These are phyloP conservation scores for Callimorpha dominula DNA, from an alignment of 2,888 invertebrate genomes.

Conservation along the genomic window DNA sequence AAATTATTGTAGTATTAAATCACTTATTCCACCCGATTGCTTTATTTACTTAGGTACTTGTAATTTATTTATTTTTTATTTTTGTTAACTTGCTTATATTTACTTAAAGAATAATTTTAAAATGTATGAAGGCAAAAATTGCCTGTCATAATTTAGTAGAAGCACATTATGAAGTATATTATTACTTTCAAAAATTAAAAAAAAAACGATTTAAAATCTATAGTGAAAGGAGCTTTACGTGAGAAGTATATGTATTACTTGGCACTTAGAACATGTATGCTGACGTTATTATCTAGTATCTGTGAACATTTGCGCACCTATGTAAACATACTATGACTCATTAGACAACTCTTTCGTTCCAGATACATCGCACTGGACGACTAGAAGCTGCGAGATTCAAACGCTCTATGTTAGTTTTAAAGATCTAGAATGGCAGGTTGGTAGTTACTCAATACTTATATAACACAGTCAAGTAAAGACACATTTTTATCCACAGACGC, in stretches of 20 bases:
- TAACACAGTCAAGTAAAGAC: slow-evolving; percentile 2
- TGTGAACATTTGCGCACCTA: slow-evolving; percentile 1
- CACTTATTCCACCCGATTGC: too few relatives aligned
- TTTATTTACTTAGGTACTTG: too few relatives aligned
- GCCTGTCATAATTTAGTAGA: too few relatives aligned
- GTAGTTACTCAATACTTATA: slow-evolving; percentile 19
- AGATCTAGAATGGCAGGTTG: slow-evolving; percentile 94
- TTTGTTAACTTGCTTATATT: too few relatives aligned
- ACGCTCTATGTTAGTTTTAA: slow-evolving; percentile 97
- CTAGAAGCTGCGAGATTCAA: slow-evolving; percentile 94
- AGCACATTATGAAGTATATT: too few relatives aligned
- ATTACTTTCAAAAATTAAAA: too few relatives aligned
- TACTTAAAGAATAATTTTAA: too few relatives aligned
- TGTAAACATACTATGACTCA: slow-evolving; percentile 8
- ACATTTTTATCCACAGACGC: neutral
- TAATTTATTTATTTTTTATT: too few relatives aligned
- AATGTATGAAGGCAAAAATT: too few relatives aligned
- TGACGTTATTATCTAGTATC: neutral
- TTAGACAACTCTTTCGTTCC: slow-evolving; percentile 45
- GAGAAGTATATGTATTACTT: neutral
- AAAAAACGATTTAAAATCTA: too few relatives aligned
- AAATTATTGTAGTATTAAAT: too few relatives aligned
- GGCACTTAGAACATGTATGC: too few relatives aligned
- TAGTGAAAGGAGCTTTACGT: neutral
- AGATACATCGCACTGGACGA: slow-evolving; percentile 84